Base-by-base conservation (phyloP, 2,113 vertebrate genomes). In the Deroptyus accipitrinus region DNA sequence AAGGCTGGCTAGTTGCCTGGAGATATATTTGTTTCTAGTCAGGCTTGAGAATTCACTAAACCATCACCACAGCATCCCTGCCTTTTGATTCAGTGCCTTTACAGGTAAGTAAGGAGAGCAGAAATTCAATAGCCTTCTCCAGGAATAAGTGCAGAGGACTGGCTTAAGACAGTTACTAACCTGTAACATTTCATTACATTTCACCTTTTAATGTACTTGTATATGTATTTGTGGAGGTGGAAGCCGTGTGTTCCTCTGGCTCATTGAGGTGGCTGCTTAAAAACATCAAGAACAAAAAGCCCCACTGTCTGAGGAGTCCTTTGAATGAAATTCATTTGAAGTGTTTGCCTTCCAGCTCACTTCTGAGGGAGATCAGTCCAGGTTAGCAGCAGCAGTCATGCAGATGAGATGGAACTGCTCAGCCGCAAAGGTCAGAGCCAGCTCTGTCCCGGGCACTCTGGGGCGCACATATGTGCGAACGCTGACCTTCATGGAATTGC, bases 1-100 rank as follows among this genome's bases (percentile, higher is more conserved):
- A 64, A 83, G 68, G 31, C 15, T 95, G 68, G 30, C 66, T 83
- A n/a, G 67, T 63, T 94, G 91, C 83, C 61, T 77, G 83, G 83
- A 88, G 80, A 88, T 88, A 44, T 78, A 86, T 95, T 88, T 92
- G 72, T 83, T 93, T 90, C 86, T 74, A 63, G 52, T 83, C 72
- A 62, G 72, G 49, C 76, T 88, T n/a, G 39, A 57, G 92, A 64
- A 86, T 82, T 91, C 6, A 2, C 46, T 77, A 88, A 93, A 81
- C 72, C 59, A 33, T 81, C 92, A 41, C 77, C 81, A 28, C 55
- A 83, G 2, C 75, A 46, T 73, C 69, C 23, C 18, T 83, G 92
- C 24, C 41, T 88, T 77, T 51, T n/a, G 85, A 25, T 62, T 86
- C 39, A 20, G 31, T 42, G 52, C 68, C 59, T 55, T 41, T 74